These are phyloP conservation scores for Ypsolopha scabrella DNA, from an alignment of 2,888 invertebrate species.

Conservation along the genomic window DNA sequence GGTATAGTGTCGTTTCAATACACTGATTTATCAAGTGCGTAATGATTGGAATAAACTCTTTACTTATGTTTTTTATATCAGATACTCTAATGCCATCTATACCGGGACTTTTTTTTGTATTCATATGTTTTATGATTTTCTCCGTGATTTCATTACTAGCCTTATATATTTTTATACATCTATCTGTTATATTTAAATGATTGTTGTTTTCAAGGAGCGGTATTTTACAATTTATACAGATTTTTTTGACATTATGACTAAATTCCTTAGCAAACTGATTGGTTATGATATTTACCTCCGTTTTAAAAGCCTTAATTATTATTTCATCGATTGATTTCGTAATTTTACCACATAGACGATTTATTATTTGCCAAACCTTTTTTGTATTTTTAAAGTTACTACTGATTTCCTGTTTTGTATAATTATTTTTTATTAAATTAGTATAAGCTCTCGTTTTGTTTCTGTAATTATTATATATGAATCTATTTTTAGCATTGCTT, in stretches of 20 bases:
- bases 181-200: conserved; percentile 23
- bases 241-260: background rate
- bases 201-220: background rate
- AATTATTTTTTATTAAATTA: conserved; percentile 4
- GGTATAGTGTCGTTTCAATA: conserved; percentile 3
- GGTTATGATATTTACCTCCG: background rate
- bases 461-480: conserved; percentile 8
- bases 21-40: conserved; percentile 7
- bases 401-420: conserved; percentile 6
- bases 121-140: conserved; percentile 2
- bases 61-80: conserved; percentile 8
- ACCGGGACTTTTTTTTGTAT: conserved; percentile 8
- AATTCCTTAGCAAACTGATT: background rate
- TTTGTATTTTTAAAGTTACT: conserved; percentile 7
- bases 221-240: background rate
- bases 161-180: conserved; percentile 23
- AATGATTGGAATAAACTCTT: conserved; percentile 3
- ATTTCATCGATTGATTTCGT: conserved; percentile 4
- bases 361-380: conserved; percentile 8
- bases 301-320: background rate
- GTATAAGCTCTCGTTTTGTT: conserved; percentile 9
- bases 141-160: background rate
- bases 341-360: conserved; percentile 7
- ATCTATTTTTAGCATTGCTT: conserved; percentile 5
- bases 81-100: conserved; percentile 4